A percentile compares a stretch with the other conserved stretches of the same genome.
These are phyloP conservation scores for Oplegnathus fasciatus DNA, from an alignment of 2,113 vertebrate species.

Conservation along the genomic window DNA sequence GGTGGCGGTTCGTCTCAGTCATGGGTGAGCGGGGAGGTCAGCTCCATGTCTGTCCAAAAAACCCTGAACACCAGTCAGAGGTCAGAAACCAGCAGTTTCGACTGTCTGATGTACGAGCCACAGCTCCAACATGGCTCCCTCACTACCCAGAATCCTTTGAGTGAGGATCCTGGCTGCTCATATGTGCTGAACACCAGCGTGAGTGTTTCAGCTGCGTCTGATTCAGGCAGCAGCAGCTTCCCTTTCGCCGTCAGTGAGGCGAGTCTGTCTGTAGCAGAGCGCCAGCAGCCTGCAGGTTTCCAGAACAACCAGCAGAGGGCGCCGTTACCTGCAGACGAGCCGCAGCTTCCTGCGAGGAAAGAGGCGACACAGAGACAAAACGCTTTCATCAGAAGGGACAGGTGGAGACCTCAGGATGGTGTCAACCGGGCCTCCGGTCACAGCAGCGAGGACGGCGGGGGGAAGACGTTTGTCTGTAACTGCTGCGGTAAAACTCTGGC, in stretches of 20 bases:
- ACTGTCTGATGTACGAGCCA: slow-evolving; percentile 55
- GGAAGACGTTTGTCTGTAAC: slow-evolving; percentile 64
- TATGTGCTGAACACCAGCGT: background rate
- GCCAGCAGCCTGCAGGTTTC: slow-evolving; percentile 15
- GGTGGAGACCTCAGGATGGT: slow-evolving; percentile 36
- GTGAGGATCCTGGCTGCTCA: slow-evolving; percentile 50
- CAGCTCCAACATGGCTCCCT: slow-evolving; percentile 17
- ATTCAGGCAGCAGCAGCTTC: slow-evolving; percentile 15
- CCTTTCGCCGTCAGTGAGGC: background rate
- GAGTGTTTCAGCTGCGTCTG: background rate
- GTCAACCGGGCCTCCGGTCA: background rate
- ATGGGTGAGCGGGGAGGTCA: slow-evolving; percentile 54
- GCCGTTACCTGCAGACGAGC: background rate
- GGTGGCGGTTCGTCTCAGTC: background rate
- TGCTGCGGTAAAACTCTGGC: slow-evolving; percentile 79
- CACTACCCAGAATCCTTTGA: slow-evolving; percentile 49
- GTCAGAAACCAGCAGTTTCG: slow-evolving; percentile 15
- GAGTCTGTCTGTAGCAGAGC: slow-evolving; percentile 14
- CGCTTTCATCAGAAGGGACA: slow-evolving; percentile 22
- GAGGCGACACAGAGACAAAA: background rate
- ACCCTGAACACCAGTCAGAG: slow-evolving; percentile 22
- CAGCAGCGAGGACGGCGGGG: slow-evolving; percentile 17
- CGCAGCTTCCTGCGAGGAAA: slow-evolving; percentile 19
- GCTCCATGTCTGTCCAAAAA: slow-evolving; percentile 25
- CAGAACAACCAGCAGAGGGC: slow-evolving; percentile 43